Evolutionary conservation across 2,888 invertebrate genomes (phyloP), one percentile per base, ranked within the genome.

Genomic region (Scaptomyza flava): DNA sequence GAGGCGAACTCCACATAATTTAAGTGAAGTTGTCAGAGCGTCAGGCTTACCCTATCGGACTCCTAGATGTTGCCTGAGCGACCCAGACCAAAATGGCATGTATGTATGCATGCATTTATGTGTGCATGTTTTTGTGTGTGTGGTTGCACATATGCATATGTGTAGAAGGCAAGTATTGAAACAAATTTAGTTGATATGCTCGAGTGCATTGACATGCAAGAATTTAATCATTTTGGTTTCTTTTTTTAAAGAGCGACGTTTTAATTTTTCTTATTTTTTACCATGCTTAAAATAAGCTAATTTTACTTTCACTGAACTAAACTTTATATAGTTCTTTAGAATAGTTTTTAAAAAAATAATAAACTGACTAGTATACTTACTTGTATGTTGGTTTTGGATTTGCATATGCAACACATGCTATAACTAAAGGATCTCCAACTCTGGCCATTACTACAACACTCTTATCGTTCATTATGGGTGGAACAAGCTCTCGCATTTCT

Each of bases 321-420:
- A 27, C 27, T 27, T 3, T 2, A 23, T 23, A 23, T 0, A 23
- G 23, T 23, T 23, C 3, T 1, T 2, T 23, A 23, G 23, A 23
- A 30, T 30, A 27, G 23, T n/a, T 33, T 33, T 33, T 33, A 23
- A 23, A 17, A 17, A 17, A 17, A 17, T 17, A 17, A 17, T 17
- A 17, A 17, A 17, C 17, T 17, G 17, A 1, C 1, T 17, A 17
- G 17, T 17, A 23, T 23, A 23, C 90, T 93, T 92, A 94, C 94
- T 94, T 93, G 91, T 93, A 92, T 59, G 91, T 91, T 11, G 94
- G 94, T 17, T 93, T 92, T 9, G 94, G 94, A 90, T 93, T 93
- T 14, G 94, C 94, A 83, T 93, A 94, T 23, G 94, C 94, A 38
- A 94, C 94, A 90, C 94, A 95, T 6, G 94, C 93, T 56, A 94